phyloP scores from a whole-genome alignment of 1,140 invertebrate genomes.

The Heliconius melpomene region DNA sequence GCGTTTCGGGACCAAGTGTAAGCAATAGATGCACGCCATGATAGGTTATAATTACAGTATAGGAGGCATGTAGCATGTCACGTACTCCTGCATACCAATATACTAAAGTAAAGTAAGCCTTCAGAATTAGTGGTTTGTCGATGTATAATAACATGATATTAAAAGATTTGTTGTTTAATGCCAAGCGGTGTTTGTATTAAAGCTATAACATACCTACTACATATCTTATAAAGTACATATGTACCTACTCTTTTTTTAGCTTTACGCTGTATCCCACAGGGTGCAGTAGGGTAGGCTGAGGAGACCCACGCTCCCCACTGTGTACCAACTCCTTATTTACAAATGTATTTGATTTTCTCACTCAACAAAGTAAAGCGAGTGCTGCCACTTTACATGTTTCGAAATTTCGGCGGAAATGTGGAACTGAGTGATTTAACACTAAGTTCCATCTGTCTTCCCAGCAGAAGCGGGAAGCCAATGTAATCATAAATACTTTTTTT shows the following conservation, averaged over 20 bases:
- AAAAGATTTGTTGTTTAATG: not conserved
- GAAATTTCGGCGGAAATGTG: not conserved
- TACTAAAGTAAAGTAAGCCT: not conserved
- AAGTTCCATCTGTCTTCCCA: not conserved
- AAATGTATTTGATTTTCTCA: not conserved
- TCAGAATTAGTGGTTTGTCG: not conserved
- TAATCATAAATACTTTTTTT: not conserved
- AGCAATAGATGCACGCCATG: constrained; percentile 26
- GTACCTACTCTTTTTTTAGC: no score
- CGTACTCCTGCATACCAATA: not conserved
- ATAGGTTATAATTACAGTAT: constrained; percentile 20
- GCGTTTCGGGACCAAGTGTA: constrained; percentile 7
- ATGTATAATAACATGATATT: not conserved
- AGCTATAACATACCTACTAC: not conserved
- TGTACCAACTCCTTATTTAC: no score
- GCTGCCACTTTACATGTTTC: not conserved
- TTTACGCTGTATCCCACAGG: no score
- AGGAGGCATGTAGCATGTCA: not conserved
- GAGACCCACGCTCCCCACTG: no score
- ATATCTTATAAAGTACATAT: no score
- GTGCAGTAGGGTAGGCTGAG: no score
- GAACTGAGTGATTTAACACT: not conserved
- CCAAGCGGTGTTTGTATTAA: not conserved
- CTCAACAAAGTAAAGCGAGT: no score
- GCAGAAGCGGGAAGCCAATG: no score